A percentile compares a stretch with the other conserved stretches of the same genome.
These are phyloP conservation scores for Trichogramma evanescens DNA, from an alignment of 2,888 invertebrate species.

Conservation along the genomic window DNA sequence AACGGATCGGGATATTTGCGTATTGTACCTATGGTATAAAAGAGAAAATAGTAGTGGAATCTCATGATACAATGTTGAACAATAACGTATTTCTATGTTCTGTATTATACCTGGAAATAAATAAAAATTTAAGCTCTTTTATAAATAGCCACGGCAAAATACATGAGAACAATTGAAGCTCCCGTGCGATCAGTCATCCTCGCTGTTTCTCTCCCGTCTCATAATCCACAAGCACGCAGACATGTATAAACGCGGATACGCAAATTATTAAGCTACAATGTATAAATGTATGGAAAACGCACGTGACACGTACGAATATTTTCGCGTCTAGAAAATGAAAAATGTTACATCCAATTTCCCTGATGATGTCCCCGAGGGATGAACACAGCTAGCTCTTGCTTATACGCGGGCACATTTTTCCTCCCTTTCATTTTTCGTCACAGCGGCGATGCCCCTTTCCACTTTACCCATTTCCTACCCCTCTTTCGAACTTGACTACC, in stretches of 20 bases:
- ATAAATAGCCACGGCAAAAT: constrained; percentile 15
- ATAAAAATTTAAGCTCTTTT: constrained; percentile 2
- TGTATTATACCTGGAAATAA: background rate
- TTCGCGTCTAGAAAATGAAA: constrained; percentile 28
- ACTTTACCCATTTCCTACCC: constrained; percentile 17
- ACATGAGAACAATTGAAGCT: constrained; percentile 14
- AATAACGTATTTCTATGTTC: no score
- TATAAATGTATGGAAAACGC: background rate
- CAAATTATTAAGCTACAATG: constrained; percentile 9
- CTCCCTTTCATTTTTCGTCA: constrained; percentile 13
- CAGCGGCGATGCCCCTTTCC: constrained; percentile 25
- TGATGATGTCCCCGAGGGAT: constrained; percentile 42
- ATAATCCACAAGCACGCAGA: background rate
- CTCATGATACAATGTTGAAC: no score
- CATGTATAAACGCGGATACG: background rate
- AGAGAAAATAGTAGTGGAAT: no score
- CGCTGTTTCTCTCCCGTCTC: background rate
- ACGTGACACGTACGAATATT: constrained; percentile 7
- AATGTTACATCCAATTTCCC: constrained; percentile 44
- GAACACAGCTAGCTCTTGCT: background rate
- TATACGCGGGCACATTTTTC: background rate
- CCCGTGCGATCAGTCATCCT: constrained; percentile 17
- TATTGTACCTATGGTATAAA: no score
- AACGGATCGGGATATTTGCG: no score
- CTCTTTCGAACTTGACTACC: background rate